Evolutionary conservation across 30 jellyfish, hydroid and myxozoan species (phyloP).

Genomic region (Turritopsis rubra): DNA sequence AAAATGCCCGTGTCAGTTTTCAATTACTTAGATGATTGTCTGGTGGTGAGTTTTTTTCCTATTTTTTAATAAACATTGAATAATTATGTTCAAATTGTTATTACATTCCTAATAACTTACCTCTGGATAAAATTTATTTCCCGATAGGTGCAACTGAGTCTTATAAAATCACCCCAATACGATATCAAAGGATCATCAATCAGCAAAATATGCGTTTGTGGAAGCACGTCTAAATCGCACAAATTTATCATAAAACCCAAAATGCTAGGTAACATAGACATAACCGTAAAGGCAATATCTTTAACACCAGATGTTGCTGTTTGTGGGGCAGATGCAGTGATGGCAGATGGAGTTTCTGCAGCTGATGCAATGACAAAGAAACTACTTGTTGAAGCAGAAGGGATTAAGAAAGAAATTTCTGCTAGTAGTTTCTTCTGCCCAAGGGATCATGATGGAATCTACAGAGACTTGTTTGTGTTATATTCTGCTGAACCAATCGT

Average conservation of each 20-base stretch:
- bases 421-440: slow-evolving; percentile 65
- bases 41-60: slow-evolving; percentile 43
- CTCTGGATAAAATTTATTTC: neutral
- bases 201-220: slow-evolving; percentile 52
- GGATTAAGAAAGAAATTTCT: slow-evolving; percentile 65
- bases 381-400: slow-evolving; percentile 88
- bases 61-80: neutral
- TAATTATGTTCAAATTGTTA: neutral
- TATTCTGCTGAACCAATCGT: slow-evolving; percentile 38
- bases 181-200: slow-evolving; percentile 23
- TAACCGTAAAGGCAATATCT: slow-evolving; percentile 63
- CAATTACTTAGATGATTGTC: slow-evolving; percentile 54
- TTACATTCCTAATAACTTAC: neutral
- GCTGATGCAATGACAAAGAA: slow-evolving; percentile 65
- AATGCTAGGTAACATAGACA: slow-evolving; percentile 50
- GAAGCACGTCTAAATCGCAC: slow-evolving; percentile 60
- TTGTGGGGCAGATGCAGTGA: slow-evolving; percentile 38
- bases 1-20: slow-evolving; percentile 69
- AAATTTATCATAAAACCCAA: slow-evolving; percentile 55
- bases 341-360: slow-evolving; percentile 37
- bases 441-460: slow-evolving; percentile 28
- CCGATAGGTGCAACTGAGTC: slow-evolving; percentile 45
- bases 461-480: slow-evolving; percentile 33
- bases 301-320: slow-evolving; percentile 20
- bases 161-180: slow-evolving; percentile 43